These are phyloP conservation scores for Ctenicera cuprea DNA, from an alignment of 2,888 invertebrate genomes.

Conservation along the genomic window DNA sequence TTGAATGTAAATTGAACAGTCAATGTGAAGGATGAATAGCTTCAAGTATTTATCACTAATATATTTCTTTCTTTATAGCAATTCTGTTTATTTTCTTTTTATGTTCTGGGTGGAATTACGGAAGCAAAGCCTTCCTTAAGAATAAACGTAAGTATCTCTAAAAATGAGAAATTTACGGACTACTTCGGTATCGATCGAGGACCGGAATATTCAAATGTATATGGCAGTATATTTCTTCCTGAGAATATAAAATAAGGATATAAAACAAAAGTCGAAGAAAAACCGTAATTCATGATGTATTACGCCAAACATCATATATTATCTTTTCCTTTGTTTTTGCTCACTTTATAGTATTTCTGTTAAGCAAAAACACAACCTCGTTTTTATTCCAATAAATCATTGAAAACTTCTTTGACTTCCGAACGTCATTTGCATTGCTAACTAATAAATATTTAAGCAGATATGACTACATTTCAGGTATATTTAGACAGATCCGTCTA, in stretches of 20 bases:
- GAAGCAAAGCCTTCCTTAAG: not conserved
- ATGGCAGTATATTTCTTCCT: not conserved
- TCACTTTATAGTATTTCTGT: not conserved
- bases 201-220: slow-evolving; percentile 5
- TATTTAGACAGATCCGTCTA: no score
- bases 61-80: not conserved
- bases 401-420: no score
- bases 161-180: slow-evolving; percentile 4
- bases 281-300: slow-evolving; percentile 2
- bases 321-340: not conserved
- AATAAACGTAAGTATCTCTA: not conserved
- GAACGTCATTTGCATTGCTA: no score
- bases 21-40: not conserved
- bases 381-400: no score
- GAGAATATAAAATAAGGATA: slow-evolving; percentile 9
- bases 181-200: not conserved
- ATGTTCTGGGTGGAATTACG: not conserved
- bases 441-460: no score
- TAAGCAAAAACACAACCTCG: not conserved
- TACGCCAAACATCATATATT: not conserved
- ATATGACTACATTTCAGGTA: no score
- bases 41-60: not conserved
- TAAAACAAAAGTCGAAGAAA: not conserved
- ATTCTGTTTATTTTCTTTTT: not conserved
- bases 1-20: no score